Evolutionary conservation across 2,888 invertebrate species (phyloP).

Genomic region (Cacoxenus indagator): DNA sequence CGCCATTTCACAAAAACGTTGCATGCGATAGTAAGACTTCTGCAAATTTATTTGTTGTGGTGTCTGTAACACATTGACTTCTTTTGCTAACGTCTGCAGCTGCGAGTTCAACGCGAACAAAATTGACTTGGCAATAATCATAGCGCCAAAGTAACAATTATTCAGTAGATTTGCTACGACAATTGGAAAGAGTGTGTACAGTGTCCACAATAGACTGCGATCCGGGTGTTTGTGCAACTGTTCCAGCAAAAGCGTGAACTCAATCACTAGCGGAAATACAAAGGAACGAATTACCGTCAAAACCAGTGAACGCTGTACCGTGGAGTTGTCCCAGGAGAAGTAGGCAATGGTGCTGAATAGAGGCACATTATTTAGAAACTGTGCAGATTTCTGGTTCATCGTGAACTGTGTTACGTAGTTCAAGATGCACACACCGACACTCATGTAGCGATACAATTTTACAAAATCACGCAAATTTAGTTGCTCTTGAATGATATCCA

Average conservation of each 20-base stretch:
- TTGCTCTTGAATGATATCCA: conserved; percentile 45
- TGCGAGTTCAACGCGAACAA: conserved; percentile 50
- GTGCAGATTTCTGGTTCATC: conserved; percentile 33
- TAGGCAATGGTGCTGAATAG: conserved; percentile 45
- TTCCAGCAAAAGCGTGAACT: conserved; percentile 49
- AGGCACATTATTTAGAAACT: conserved; percentile 44
- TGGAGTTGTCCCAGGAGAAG: conserved; percentile 41
- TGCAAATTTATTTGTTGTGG: conserved; percentile 46
- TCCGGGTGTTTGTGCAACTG: conserved; percentile 50
- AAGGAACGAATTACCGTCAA: conserved; percentile 48
- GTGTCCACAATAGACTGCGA: conserved; percentile 42
- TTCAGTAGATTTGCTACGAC: conserved; percentile 58
- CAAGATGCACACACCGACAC: conserved; percentile 50
- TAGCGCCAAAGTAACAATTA: conserved; percentile 56
- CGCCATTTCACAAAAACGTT: conserved; percentile 60
- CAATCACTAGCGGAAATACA: conserved; percentile 51
- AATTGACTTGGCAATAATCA: conserved; percentile 52
- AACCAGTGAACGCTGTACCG: conserved; percentile 34
- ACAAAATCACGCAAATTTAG: conserved; percentile 56
- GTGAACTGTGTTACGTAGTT: conserved; percentile 49
- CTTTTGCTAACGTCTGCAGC: conserved; percentile 46
- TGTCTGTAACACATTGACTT: conserved; percentile 53
- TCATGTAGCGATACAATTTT: conserved; percentile 60
- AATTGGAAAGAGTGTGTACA: conserved; percentile 58
- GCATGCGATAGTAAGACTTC: conserved; percentile 60